These are phyloP conservation scores for Antechinus flavipes DNA, from an alignment of 2,113 vertebrate species.

Conservation along the genomic window DNA sequence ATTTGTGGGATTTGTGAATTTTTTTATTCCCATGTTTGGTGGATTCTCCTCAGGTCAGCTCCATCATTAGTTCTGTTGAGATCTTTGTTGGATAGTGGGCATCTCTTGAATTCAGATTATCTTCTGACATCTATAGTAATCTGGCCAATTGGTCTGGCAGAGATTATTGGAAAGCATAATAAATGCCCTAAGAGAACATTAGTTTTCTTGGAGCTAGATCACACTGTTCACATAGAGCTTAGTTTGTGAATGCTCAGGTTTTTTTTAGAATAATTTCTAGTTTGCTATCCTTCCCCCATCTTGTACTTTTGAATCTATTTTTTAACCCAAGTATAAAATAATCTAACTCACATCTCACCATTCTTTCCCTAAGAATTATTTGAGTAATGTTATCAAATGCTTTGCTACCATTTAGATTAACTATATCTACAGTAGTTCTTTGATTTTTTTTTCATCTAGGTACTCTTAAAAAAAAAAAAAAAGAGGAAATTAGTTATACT, in stretches of 20 bases:
- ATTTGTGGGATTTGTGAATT: neutral
- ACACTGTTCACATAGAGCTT: neutral
- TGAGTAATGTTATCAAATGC: neutral
- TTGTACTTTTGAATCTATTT: neutral
- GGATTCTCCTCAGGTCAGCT: neutral
- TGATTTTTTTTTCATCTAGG: neutral
- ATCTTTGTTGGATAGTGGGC: neutral
- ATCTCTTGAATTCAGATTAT: neutral
- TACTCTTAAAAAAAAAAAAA: neutral
- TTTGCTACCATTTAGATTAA: neutral
- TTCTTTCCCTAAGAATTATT: neutral
- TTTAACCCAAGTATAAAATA: neutral
- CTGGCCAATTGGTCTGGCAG: neutral
- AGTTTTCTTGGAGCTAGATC: neutral
- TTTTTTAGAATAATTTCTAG: neutral
- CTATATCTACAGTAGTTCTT: neutral
- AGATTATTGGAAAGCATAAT: neutral
- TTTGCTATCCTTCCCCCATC: neutral
- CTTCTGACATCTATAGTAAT: neutral
- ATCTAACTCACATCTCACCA: neutral
- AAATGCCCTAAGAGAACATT: neutral
- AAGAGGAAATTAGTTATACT: neutral
- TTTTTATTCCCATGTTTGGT: neutral
- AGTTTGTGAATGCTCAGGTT: neutral
- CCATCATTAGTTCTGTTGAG: neutral